A percentile compares a stretch with the other conserved stretches of the same genome.
Evolutionary conservation across 2,797 vertebrate genomes (phyloP).

Genomic region (Chiloscyllium punctatum): DNA sequence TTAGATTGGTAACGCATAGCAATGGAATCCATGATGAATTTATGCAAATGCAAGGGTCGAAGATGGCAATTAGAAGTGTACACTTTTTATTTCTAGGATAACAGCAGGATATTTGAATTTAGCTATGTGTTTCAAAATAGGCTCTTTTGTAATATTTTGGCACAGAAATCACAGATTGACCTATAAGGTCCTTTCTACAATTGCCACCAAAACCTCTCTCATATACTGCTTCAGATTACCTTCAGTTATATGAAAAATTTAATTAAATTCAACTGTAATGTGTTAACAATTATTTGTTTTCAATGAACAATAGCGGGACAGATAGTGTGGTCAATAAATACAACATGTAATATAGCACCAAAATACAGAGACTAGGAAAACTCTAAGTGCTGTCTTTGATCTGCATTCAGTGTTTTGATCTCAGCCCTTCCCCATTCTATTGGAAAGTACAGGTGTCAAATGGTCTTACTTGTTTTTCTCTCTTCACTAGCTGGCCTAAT

Average conservation of each 20-base stretch:
- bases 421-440: background rate
- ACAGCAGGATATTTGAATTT: background rate
- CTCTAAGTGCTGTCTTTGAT: background rate
- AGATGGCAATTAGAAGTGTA: background rate
- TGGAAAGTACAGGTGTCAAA: background rate
- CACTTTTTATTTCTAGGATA: background rate
- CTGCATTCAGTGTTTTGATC: background rate
- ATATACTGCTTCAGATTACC: background rate
- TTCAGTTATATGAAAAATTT: background rate
- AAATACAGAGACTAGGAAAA: background rate
- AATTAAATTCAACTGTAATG: background rate
- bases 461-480: background rate
- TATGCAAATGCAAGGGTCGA: background rate
- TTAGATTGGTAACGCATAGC: background rate
- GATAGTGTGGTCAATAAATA: background rate
- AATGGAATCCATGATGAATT: background rate
- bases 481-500: background rate
- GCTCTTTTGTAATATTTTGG: background rate
- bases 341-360: background rate
- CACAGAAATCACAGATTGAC: background rate
- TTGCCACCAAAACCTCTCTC: background rate
- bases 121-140: background rate
- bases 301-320: background rate
- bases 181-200: background rate
- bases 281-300: background rate